Percentiles rank a stretch among this genome's conserved stretches.
Evolutionary conservation across 2,888 invertebrate species (phyloP).

Genomic region (Tribolium freemani): DNA sequence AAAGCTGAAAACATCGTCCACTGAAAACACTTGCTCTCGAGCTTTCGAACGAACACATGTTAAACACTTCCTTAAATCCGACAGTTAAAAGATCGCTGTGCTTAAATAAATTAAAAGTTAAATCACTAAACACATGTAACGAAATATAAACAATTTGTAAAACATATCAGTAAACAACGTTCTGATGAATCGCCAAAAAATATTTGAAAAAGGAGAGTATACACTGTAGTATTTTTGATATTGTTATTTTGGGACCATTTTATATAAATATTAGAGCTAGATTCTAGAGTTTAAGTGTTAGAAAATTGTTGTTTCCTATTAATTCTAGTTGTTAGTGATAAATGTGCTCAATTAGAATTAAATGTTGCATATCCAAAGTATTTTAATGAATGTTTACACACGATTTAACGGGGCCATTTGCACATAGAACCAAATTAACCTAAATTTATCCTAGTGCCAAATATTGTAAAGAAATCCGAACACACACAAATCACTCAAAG

Average conservation of each 20-base stretch:
- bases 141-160: conserved; percentile 26
- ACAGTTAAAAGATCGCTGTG: conserved; percentile 52
- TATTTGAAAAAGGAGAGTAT: conserved; percentile 53
- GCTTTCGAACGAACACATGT: conserved; percentile 49
- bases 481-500: conserved; percentile 17
- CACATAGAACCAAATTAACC: conserved; percentile 36
- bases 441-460: conserved; percentile 43
- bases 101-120: conserved; percentile 46
- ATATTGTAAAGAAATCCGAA: conserved; percentile 17
- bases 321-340: conserved; percentile 53
- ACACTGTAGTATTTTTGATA: conserved; percentile 61
- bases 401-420: conserved; percentile 53
- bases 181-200: conserved; percentile 39
- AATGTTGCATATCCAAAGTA: conserved; percentile 55
- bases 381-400: conserved; percentile 54
- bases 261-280: conserved; percentile 50
- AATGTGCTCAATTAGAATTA: conserved; percentile 59
- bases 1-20: conserved; percentile 44
- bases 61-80: conserved; percentile 40
- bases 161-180: conserved; percentile 43
- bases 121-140: conserved; percentile 47
- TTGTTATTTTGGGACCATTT: conserved; percentile 59
- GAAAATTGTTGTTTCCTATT: conserved; percentile 55
- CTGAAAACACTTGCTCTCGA: conserved; percentile 48
- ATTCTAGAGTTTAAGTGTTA: conserved; percentile 55